Percentiles rank a stretch among this genome's conserved stretches.
phyloP scores from a whole-genome alignment of 1,140 invertebrate species.

The Diachasma alloeum region DNA sequence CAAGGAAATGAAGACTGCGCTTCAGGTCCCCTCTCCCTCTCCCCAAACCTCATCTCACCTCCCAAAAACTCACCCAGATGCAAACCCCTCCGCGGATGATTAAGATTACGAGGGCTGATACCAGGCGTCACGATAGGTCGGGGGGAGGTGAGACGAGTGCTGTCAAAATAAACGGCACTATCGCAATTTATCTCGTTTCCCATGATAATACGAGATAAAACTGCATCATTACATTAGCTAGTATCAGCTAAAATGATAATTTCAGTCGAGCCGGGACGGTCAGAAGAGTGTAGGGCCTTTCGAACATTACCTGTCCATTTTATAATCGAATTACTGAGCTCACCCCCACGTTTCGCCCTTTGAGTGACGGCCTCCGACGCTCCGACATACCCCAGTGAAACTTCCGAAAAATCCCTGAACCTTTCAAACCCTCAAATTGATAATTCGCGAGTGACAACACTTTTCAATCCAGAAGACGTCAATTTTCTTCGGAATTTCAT shows the following conservation, averaged over 20 bases:
- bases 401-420: no score
- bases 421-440: no score
- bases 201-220: conserved; percentile 68
- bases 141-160: conserved; percentile 35
- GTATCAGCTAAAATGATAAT: conserved; percentile 67
- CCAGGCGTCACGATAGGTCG: conserved; percentile 23
- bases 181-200: conserved; percentile 67
- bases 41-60: no score
- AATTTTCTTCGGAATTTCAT: no score
- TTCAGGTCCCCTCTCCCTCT: no score
- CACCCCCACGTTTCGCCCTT: no score
- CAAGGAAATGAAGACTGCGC: no score
- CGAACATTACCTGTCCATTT: not conserved
- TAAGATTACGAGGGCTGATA: conserved; percentile 44
- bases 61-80: conserved; percentile 27
- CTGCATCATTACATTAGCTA: conserved; percentile 67
- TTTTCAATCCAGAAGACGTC: no score
- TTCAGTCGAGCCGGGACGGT: conserved; percentile 59
- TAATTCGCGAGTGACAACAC: no score
- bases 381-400: no score
- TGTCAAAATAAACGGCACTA: conserved; percentile 67
- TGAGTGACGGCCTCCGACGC: no score
- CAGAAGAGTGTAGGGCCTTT: conserved; percentile 57
- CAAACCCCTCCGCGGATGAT: not conserved
- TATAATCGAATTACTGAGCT: not conserved